Evolutionary conservation across 2,888 invertebrate genomes (phyloP).

Genomic region (Tolmerus cingulatus): DNA sequence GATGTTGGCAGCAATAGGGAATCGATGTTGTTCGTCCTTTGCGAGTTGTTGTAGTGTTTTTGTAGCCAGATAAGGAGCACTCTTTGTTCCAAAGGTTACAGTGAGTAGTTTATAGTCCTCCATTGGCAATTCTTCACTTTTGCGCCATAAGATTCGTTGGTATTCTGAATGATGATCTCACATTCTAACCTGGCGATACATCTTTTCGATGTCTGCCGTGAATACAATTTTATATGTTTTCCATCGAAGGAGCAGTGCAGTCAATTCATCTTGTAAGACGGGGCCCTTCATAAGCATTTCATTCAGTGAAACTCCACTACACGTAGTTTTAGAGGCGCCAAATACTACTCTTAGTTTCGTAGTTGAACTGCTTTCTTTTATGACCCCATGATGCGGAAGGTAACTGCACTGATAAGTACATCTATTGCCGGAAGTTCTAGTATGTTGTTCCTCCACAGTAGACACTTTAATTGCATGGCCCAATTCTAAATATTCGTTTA

Average conservation of each 20-base stretch:
- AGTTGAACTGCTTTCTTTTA: background rate
- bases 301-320: background rate
- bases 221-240: constrained; percentile 5
- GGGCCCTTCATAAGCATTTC: constrained; percentile 45
- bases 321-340: constrained; percentile 7
- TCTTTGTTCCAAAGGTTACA: constrained; percentile 45
- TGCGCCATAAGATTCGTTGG: constrained; percentile 49
- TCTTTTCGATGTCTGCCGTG: constrained; percentile 51
- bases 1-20: background rate
- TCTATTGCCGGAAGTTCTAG: background rate
- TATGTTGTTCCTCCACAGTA: background rate
- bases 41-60: constrained; percentile 43
- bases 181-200: constrained; percentile 30
- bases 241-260: background rate
- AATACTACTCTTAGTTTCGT: constrained; percentile 16
- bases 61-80: constrained; percentile 46
- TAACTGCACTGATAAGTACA: background rate
- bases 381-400: constrained; percentile 17
- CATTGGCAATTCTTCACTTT: constrained; percentile 12
- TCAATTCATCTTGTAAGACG: constrained; percentile 47
- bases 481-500: constrained; percentile 50
- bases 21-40: background rate
- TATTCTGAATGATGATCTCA: constrained; percentile 27
- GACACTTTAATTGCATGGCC: constrained; percentile 49
- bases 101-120: constrained; percentile 40